A percentile compares a stretch with the other conserved stretches of the same genome.
Conservation (phyloP, 2,888 invertebrate species). For the Hirtodrosophila confusa region DNA sequence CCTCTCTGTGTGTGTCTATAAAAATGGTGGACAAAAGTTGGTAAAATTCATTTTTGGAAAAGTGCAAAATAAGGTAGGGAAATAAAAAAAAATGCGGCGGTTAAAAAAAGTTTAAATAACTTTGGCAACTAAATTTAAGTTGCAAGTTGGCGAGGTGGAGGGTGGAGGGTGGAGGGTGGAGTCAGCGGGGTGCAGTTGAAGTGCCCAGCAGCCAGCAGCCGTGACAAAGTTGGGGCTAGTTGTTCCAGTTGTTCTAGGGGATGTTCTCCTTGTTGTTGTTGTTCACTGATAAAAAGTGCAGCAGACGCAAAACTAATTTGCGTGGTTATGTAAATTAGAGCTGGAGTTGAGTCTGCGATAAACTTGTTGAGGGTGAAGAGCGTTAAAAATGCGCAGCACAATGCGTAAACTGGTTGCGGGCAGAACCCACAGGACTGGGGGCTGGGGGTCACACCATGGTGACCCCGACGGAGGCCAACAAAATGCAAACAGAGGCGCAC, state of each 20-base stretch:
- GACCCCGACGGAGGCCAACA: constrained; percentile 24
- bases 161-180: too few species aligned
- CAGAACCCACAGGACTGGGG: neutral
- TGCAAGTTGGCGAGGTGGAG: constrained; percentile 34
- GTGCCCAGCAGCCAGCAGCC: constrained; percentile 41
- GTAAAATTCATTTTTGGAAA: constrained; percentile 72
- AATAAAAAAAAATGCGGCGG: constrained; percentile 28
- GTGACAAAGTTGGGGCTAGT: constrained; percentile 70
- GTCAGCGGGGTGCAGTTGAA: constrained; percentile 5
- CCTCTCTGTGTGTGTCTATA: constrained; percentile 28
- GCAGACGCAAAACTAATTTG: constrained; percentile 78
- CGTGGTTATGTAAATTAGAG: constrained; percentile 78
- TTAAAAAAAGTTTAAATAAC: constrained; percentile 74
- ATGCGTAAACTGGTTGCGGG: constrained; percentile 59
- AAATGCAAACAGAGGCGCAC: constrained; percentile 3
- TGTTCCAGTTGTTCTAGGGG: constrained; percentile 15
- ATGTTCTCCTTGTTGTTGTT: constrained; percentile 14
- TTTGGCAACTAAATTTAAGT: constrained; percentile 79
- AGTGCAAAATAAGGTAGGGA: constrained; percentile 63
- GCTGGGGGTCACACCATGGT: constrained; percentile 16
- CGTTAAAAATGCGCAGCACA: constrained; percentile 48
- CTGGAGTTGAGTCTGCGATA: constrained; percentile 68
- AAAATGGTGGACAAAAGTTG: constrained; percentile 61
- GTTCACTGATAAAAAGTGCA: constrained; percentile 73
- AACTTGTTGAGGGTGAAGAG: constrained; percentile 68